A percentile compares a stretch with the other conserved stretches of the same genome.
Evolutionary conservation across 2,113 vertebrate genomes (phyloP).

Genomic region (Tretioscincus oriximinensis): DNA sequence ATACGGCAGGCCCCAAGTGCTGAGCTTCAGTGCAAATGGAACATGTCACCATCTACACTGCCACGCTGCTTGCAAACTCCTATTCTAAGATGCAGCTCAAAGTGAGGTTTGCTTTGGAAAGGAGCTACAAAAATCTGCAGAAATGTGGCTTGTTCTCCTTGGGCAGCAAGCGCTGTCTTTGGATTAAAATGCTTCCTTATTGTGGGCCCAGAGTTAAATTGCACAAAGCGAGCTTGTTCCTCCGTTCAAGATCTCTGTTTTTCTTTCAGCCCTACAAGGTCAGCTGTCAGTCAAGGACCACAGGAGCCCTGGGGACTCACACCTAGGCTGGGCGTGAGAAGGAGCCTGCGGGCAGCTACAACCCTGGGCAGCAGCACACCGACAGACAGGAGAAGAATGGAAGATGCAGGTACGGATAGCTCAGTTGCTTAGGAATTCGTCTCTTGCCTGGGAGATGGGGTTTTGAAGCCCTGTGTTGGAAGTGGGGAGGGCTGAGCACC

Average conservation of each 20-base stretch:
- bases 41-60: no score
- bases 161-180: no score
- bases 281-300: conserved; percentile 71
- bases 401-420: conserved; percentile 74
- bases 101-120: no score
- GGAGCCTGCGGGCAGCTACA: conserved; percentile 35
- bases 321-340: conserved; percentile 34
- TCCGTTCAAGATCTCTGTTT: conserved; percentile 48
- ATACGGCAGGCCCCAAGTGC: no score
- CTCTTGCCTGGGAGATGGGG: no score
- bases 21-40: no score
- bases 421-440: no score
- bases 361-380: conserved; percentile 28
- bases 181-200: background rate
- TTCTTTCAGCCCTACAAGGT: conserved; percentile 70
- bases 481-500: no score
- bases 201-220: background rate
- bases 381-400: conserved; percentile 63
- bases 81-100: no score
- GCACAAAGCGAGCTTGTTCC: background rate
- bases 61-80: no score
- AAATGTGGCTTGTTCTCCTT: background rate
- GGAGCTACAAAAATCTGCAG: background rate
- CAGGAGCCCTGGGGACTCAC: conserved; percentile 60
- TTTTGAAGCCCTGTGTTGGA: no score